Evolutionary conservation across 2,797 vertebrate genomes (phyloP).

Genomic region (Neosalanx taihuensis): DNA sequence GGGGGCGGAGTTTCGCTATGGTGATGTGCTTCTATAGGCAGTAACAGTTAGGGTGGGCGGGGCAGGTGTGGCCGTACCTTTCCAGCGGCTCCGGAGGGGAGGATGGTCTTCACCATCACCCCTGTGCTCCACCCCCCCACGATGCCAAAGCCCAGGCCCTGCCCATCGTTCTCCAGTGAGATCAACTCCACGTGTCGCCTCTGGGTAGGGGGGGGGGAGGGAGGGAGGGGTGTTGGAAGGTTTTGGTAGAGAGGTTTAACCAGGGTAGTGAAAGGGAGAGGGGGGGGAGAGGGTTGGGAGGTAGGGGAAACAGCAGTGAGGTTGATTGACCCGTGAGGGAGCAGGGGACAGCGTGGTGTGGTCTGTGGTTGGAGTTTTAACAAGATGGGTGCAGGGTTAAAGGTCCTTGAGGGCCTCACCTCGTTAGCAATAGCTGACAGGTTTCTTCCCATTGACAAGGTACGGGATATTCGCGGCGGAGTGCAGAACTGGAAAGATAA

Average conservation of each 20-base stretch:
- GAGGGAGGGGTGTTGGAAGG: neutral
- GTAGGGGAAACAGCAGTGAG: no score
- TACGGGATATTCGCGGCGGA: constrained; percentile 66
- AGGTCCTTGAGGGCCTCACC: constrained; percentile 27
- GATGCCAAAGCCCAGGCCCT: constrained; percentile 93
- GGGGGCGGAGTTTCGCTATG: no score
- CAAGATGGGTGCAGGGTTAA: no score
- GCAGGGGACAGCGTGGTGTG: neutral
- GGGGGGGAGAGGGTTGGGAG: neutral
- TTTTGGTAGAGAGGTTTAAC: neutral
- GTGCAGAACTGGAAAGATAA: constrained; percentile 64
- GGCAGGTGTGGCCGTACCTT: constrained; percentile 67
- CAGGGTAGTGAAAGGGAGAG: no score
- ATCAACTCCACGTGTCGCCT: constrained; percentile 86
- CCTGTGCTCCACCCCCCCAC: constrained; percentile 89
- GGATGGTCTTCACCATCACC: constrained; percentile 92
- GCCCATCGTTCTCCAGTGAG: constrained; percentile 88
- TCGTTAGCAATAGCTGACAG: constrained; percentile 67
- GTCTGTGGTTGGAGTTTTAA: neutral
- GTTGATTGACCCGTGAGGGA: neutral
- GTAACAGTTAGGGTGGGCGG: neutral
- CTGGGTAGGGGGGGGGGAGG: constrained; percentile 50
- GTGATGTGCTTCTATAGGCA: neutral
- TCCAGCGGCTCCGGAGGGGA: constrained; percentile 89
- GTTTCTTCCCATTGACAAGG: constrained; percentile 69